Base-by-base conservation (phyloP, 1,140 invertebrate species). In the Helicoverpa armigera region DNA sequence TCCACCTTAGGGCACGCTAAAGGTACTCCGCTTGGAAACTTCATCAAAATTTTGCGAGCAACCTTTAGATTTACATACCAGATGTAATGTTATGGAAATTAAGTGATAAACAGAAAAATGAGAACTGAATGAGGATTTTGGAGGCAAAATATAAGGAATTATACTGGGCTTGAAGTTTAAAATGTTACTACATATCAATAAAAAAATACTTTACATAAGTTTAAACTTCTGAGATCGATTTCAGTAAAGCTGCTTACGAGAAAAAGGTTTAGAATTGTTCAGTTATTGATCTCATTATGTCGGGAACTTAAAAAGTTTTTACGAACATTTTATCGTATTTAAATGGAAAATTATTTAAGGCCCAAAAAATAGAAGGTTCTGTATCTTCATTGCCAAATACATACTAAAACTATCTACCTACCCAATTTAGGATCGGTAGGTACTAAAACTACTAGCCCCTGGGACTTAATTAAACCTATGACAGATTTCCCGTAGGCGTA, bases 1-100 rank as follows among this genome's bases (percentile, higher is more conserved):
- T 7, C 7, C 48, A 75, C 73, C 73, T 75, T 18, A 60, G 73
- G 56, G 58, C 29, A 75, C 35, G 63, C 35, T 61, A n/a, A 75
- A 75, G 50, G 29, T 58, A 53, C 50, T 50, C 23, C n/a, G 12
- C 65, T 14, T 3, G 18, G 53, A 35, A 73, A 56, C 56, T 58
- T 31, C 53, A 73, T 73, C 29, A 73, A 73, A 51, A 29, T 29
- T 53, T 53, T 53, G 18, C 7, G n/a, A 43, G 11, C 11, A 53
- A 53, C 31, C 51, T 73, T 5, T 29, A 31, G 12, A 9, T 51
- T 43, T 9, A 9, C 7, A 16, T n/a, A 31, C 31, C 12, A 54
- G 58, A 60, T 1, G 23, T 43, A 9, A 16, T 69, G 16, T 51
- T 4, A 23, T 53, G 48, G 18, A 54, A 53, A 70, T 53, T 70